Evolutionary conservation across 2,113 vertebrate genomes (phyloP), one percentile per base, ranked within the genome.

Genomic region (Hassar affinis): DNA sequence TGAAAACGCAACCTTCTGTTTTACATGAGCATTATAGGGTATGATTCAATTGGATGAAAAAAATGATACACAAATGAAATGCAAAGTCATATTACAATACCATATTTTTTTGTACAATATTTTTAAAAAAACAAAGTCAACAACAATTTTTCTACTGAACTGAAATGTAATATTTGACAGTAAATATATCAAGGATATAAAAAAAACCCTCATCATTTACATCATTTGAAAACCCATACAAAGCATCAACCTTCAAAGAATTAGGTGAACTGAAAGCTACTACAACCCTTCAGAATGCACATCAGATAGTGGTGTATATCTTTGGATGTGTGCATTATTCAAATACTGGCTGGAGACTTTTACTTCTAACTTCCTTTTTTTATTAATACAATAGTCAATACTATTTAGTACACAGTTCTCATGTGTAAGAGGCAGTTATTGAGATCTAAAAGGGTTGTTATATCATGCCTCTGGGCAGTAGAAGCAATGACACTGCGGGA

Each of bases 381-480:
- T 33, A 45, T 49, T n/a, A 59, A 72, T 18, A 18, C 52, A 61
- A 51, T 35, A 75, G 54, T 20, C 6, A 30, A 27, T n/a, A 15
- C 4, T 51, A 47, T 76, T n/a, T 6, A 42, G 25, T 47, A 20
- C 18, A 49, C 9, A 38, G 6, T n/a, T 77, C 4, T 51, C 6
- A 25, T 12, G 64, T 33, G n/a, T 22, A 51, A 45, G 3, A 27
- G 45, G 45, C 22, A 64, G 47, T 75, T 64, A 33, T 17, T n/a
- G 45, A 64, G 64, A 76, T 30, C 12, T 52, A 64, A 66, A 83
- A 56, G 47, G 30, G 71, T 49, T 51, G 54, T 64, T 33, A 76
- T 69, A 69, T 64, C 62, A 47, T 71, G 81, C 80, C 78, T 85
- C 22, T 6, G 59, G 81, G 81, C 54, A 59, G 42, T 35, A 74